phyloP scores from a whole-genome alignment of 2,113 vertebrate genomes.

The Dicrurus megarhynchus region DNA sequence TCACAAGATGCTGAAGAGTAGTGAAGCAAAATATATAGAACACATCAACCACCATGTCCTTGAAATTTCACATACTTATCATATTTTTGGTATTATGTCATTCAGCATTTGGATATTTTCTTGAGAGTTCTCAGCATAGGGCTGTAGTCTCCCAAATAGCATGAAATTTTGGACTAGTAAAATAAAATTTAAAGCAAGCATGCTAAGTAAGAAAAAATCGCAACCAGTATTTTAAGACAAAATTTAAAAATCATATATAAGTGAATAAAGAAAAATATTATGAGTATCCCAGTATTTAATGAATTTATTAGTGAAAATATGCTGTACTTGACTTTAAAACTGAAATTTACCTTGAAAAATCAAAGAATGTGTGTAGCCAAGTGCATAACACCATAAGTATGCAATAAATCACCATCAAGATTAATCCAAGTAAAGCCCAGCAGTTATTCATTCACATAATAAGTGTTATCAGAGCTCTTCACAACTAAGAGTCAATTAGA shows the following conservation, averaged over 20 bases:
- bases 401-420: neutral
- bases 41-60: fast-evolving
- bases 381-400: neutral
- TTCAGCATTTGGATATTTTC: neutral
- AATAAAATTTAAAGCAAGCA: neutral
- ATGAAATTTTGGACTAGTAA: neutral
- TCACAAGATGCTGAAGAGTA: neutral
- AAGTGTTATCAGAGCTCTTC: neutral
- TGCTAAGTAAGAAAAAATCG: neutral
- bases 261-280: neutral
- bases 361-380: neutral
- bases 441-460: neutral
- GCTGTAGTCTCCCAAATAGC: neutral
- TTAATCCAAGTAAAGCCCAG: neutral
- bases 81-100: neutral
- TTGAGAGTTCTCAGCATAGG: neutral
- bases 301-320: neutral
- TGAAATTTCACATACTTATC: fast-evolving
- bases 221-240: neutral
- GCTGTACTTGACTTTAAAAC: neutral
- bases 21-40: neutral
- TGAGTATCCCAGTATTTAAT: neutral
- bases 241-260: neutral
- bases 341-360: neutral
- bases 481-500: neutral